Percentiles rank a stretch among this genome's conserved stretches.
phyloP scores from a whole-genome alignment of 2,888 invertebrate genomes.

The Tenthredo notha region DNA sequence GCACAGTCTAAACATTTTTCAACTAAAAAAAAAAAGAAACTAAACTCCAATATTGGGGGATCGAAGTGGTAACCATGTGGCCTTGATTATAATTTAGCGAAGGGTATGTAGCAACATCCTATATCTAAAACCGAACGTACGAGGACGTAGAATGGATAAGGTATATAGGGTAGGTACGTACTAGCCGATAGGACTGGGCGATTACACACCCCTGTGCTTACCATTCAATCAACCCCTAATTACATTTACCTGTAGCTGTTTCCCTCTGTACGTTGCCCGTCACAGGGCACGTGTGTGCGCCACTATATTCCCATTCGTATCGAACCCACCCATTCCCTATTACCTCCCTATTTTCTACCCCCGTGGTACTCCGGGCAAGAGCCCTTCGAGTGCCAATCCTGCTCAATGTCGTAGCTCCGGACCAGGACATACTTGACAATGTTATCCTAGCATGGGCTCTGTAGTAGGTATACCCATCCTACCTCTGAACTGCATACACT shows the following conservation, averaged over 20 bases:
- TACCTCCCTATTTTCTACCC: not conserved
- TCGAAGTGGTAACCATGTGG: not conserved
- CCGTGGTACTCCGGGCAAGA: constrained; percentile 42
- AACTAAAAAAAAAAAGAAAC: not conserved
- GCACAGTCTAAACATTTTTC: not conserved
- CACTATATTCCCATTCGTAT: constrained; percentile 25
- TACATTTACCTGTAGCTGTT: constrained; percentile 72
- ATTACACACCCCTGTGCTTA: constrained; percentile 67
- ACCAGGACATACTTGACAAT: constrained; percentile 49
- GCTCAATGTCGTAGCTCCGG: constrained; percentile 52
- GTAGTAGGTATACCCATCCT: not conserved
- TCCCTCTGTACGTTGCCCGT: constrained; percentile 53
- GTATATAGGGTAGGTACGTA: constrained; percentile 57
- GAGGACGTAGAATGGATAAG: not conserved
- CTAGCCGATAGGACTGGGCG: constrained; percentile 65
- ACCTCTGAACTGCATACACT: not conserved
- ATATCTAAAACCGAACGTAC: not conserved
- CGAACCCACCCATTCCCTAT: not conserved
- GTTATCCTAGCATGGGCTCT: constrained; percentile 39
- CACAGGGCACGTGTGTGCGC: constrained; percentile 11
- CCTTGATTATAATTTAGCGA: constrained; percentile 2
- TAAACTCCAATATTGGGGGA: not conserved
- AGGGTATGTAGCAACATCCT: not conserved
- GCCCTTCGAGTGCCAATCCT: constrained; percentile 68
- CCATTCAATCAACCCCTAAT: constrained; percentile 72